These are phyloP conservation scores for Chunga burmeisteri DNA, from an alignment of 2,113 vertebrate genomes.

Conservation along the genomic window DNA sequence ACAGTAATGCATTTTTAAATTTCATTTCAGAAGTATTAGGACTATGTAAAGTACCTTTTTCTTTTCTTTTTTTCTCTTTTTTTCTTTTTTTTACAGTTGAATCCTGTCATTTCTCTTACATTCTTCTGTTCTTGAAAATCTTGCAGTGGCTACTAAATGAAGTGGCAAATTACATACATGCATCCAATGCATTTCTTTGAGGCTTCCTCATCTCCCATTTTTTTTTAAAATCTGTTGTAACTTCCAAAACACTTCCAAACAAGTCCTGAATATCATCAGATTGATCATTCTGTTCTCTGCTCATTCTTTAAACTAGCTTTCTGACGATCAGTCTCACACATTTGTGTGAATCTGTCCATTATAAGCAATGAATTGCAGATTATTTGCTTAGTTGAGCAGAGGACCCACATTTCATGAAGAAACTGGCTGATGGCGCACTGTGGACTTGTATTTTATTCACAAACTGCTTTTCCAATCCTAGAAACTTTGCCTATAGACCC, in stretches of 20 bases:
- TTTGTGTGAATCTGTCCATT: not conserved
- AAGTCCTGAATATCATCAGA: slow-evolving; percentile 40
- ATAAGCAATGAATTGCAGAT: slow-evolving; percentile 28
- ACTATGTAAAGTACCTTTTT: not conserved
- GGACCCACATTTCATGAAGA: not conserved
- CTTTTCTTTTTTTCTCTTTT: too few species aligned
- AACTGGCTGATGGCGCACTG: not conserved
- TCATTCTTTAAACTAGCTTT: not conserved
- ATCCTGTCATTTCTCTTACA: not conserved
- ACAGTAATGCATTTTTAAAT: not conserved
- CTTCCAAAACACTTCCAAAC: slow-evolving; percentile 34
- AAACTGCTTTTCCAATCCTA: not conserved
- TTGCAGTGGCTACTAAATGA: not conserved
- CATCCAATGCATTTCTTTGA: not conserved
- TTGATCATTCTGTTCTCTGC: not conserved
- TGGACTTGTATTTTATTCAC: not conserved
- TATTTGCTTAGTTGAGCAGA: not conserved
- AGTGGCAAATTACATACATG: not conserved
- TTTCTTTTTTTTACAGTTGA: not conserved
- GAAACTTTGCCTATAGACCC: not conserved
- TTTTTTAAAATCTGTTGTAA: not conserved
- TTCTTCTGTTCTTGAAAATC: not conserved
- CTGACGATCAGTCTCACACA: not conserved
- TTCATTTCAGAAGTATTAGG: not conserved
- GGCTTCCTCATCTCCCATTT: not conserved